Percentiles rank a stretch among this genome's conserved stretches.
Conservation (phyloP, 2,113 vertebrate genomes). For the Cryptomyrus ogoouensis region DNA sequence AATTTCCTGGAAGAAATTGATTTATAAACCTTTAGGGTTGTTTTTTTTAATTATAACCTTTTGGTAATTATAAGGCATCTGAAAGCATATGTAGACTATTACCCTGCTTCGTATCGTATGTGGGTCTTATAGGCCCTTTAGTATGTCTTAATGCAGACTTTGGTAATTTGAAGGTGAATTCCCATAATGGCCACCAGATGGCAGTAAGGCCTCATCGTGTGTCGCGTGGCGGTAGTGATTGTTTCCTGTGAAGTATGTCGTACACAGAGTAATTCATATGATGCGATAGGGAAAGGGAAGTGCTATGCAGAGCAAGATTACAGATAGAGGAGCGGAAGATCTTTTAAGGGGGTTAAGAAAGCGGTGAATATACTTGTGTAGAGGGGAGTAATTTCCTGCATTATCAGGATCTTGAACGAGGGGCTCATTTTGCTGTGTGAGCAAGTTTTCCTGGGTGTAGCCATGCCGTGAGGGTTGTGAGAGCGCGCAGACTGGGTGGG, state of each 20-base stretch:
- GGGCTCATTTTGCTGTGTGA: not conserved
- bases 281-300: not conserved
- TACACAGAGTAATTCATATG: not conserved
- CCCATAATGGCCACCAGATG: conserved; percentile 14
- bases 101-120: not conserved
- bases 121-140: not conserved
- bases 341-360: not conserved
- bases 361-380: not conserved
- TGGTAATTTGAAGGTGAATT: conserved; percentile 1
- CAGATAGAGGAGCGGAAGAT: not conserved
- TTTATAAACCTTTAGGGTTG: not conserved
- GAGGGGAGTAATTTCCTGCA: not conserved
- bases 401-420: not conserved
- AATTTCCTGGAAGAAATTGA: not conserved
- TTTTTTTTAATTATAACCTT: not conserved
- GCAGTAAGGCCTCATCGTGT: conserved; percentile 8
- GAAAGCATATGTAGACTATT: not conserved
- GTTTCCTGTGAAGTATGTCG: not conserved
- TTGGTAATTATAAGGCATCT: not conserved
- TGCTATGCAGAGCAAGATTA: not conserved
- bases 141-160: not conserved
- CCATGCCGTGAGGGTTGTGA: not conserved
- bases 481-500: not conserved
- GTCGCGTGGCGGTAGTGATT: not conserved
- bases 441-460: not conserved